These are phyloP conservation scores for Muraenolepis orangiensis DNA, from an alignment of 2,797 vertebrate species.

Conservation along the genomic window DNA sequence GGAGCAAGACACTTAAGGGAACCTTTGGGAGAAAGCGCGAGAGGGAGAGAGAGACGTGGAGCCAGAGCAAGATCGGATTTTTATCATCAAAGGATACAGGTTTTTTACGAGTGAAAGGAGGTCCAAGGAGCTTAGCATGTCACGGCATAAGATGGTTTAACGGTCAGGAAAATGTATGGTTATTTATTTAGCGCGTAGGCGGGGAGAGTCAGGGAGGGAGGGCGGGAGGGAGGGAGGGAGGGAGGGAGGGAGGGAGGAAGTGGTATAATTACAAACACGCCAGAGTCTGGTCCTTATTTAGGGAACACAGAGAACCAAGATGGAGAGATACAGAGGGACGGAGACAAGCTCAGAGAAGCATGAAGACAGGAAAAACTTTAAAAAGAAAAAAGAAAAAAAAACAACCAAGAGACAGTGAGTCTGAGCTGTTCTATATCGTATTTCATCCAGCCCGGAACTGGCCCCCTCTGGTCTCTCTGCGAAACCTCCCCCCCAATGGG, in stretches of 20 bases:
- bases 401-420: conserved; percentile 15
- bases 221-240: conserved; percentile 65
- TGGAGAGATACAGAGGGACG: conserved; percentile 67
- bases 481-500: conserved; percentile 9
- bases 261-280: conserved; percentile 72
- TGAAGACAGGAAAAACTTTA: neutral
- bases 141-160: conserved; percentile 22
- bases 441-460: neutral
- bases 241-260: conserved; percentile 65
- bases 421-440: conserved; percentile 24
- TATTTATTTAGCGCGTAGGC: conserved; percentile 49
- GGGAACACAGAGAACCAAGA: conserved; percentile 56
- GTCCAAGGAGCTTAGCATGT: neutral
- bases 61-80: neutral
- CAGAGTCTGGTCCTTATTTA: conserved; percentile 72
- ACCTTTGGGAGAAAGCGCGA: neutral
- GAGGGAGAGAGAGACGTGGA: neutral
- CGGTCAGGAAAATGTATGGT: conserved; percentile 37
- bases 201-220: conserved; percentile 40
- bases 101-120: conserved; percentile 6
- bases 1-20: neutral
- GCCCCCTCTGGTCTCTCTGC: neutral
- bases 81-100: neutral
- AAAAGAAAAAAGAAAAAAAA: conserved; percentile 16
- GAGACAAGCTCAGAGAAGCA: conserved; percentile 70